phyloP scores from a whole-genome alignment of 2,797 vertebrate species.

The Knipowitschia caucasica region DNA sequence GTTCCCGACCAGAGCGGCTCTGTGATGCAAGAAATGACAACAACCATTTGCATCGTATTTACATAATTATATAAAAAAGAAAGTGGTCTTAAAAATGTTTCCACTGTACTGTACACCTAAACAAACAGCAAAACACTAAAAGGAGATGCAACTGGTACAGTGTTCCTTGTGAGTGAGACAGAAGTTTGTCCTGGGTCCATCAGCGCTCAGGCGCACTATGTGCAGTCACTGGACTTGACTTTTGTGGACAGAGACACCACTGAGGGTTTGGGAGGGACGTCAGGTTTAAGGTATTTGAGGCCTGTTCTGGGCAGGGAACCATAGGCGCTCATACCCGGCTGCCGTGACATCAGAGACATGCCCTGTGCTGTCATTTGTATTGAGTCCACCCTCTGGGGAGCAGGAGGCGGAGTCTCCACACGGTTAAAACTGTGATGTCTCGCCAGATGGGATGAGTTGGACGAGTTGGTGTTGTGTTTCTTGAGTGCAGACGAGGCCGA shows the following conservation, averaged over 20 bases:
- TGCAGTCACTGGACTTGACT: constrained; percentile 93
- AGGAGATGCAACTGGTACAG: constrained; percentile 75
- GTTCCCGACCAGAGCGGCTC: constrained; percentile 77
- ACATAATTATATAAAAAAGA: constrained; percentile 76
- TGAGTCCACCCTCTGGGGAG: constrained; percentile 96
- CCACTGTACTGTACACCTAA: constrained; percentile 78
- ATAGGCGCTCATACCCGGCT: constrained; percentile 87
- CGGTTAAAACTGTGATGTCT: constrained; percentile 93
- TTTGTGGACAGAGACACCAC: constrained; percentile 88
- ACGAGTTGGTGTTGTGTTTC: constrained; percentile 98
- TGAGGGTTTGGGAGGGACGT: constrained; percentile 95
- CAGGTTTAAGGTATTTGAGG: constrained; percentile 92
- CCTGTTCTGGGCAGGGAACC: constrained; percentile 91
- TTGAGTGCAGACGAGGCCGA: constrained; percentile 70
- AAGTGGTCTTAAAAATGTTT: constrained; percentile 64
- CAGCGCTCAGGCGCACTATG: constrained; percentile 80
- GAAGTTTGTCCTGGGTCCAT: constrained; percentile 49
- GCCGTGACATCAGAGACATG: constrained; percentile 87
- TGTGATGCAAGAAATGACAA: constrained; percentile 59
- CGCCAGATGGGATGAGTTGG: constrained; percentile 95
- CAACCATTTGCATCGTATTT: constrained; percentile 76
- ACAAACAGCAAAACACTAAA: constrained; percentile 66
- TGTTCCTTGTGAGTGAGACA: constrained; percentile 65
- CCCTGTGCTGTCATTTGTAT: constrained; percentile 91
- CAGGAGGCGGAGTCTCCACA: constrained; percentile 91